A percentile compares a stretch with the other conserved stretches of the same genome.
phyloP scores from a whole-genome alignment of 2,888 invertebrate genomes.

The Phortica okadai region DNA sequence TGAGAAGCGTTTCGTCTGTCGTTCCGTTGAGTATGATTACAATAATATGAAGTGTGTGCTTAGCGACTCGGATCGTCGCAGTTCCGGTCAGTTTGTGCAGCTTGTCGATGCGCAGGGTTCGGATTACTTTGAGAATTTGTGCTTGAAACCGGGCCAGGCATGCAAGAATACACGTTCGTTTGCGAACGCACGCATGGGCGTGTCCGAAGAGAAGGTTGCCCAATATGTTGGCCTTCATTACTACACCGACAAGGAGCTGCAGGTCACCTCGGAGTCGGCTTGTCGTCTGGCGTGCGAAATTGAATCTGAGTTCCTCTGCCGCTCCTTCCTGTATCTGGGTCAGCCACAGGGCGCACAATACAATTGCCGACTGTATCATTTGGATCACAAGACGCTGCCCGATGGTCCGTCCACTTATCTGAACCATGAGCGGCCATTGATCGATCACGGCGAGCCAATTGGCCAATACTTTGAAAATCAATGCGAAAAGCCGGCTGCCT shows the following conservation, averaged over 20 bases:
- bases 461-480: slow-evolving; percentile 93
- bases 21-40: slow-evolving; percentile 95
- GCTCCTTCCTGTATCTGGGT: slow-evolving; percentile 86
- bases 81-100: slow-evolving; percentile 92
- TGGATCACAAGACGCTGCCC: slow-evolving; percentile 93
- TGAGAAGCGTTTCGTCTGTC: slow-evolving; percentile 94
- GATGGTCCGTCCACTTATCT: slow-evolving; percentile 94
- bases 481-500: slow-evolving; percentile 82
- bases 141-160: slow-evolving; percentile 90
- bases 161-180: slow-evolving; percentile 90
- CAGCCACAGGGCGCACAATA: slow-evolving; percentile 85
- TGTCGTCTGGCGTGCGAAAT: slow-evolving; percentile 94
- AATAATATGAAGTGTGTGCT: slow-evolving; percentile 93
- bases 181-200: slow-evolving; percentile 89
- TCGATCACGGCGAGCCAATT: slow-evolving; percentile 93
- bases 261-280: slow-evolving; percentile 92
- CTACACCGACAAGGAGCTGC: slow-evolving; percentile 94
- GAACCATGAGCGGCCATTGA: slow-evolving; percentile 91
- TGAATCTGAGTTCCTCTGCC: slow-evolving; percentile 94
- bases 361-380: slow-evolving; percentile 94
- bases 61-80: slow-evolving; percentile 92
- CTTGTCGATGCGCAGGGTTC: slow-evolving; percentile 88
- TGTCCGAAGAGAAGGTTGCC: slow-evolving; percentile 93
- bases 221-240: slow-evolving; percentile 94
- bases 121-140: slow-evolving; percentile 93